Conservation (phyloP, 2,797 vertebrate genomes). For the Oreochromis mossambicus region DNA sequence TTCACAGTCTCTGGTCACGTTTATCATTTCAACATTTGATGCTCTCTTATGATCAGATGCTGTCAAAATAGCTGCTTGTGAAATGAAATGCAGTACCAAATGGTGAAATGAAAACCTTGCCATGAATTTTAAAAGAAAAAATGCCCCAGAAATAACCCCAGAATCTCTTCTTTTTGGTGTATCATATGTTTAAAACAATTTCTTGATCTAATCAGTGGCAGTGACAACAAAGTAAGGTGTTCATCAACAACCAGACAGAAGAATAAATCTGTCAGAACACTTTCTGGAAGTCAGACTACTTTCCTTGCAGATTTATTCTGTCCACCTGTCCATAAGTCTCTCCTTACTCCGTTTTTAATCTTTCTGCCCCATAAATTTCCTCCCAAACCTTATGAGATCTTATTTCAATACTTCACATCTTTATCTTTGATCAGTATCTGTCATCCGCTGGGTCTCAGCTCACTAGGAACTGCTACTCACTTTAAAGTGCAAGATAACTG, state of each 20-base stretch:
- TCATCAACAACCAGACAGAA: neutral
- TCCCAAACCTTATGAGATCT: conserved; percentile 24
- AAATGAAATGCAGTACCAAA: neutral
- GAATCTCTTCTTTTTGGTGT: neutral
- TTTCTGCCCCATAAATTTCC: conserved; percentile 41
- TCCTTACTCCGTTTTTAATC: conserved; percentile 45
- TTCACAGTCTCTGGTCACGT: neutral
- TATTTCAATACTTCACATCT: conserved; percentile 29
- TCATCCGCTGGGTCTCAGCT: neutral
- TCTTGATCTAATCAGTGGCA: neutral
- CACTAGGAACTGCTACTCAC: neutral
- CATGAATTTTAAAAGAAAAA: rapidly evolving
- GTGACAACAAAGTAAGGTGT: neutral
- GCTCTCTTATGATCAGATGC: neutral
- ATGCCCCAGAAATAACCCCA: neutral
- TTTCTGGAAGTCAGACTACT: neutral
- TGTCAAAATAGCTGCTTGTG: neutral
- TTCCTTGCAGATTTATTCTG: conserved; percentile 33
- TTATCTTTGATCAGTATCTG: conserved; percentile 34
- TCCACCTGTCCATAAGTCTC: conserved; percentile 61
- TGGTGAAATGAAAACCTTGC: neutral
- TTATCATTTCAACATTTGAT: neutral
- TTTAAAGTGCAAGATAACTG: neutral
- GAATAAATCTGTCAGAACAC: conserved; percentile 1
- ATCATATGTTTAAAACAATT: neutral